phyloP scores from a whole-genome alignment of 2,888 invertebrate genomes.

The Vanessa cardui region DNA sequence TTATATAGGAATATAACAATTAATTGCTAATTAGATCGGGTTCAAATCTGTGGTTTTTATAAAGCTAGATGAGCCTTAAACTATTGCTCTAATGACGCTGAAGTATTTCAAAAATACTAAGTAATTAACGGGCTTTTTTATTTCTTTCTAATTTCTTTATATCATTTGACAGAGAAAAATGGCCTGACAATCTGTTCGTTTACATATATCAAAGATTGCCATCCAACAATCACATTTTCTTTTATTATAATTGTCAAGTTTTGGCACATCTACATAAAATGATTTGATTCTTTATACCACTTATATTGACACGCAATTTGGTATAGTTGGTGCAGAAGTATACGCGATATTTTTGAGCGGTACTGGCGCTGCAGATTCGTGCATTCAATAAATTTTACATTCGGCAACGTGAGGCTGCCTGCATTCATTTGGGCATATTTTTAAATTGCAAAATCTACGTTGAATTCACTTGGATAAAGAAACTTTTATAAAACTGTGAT shows the following conservation, averaged over 20 bases:
- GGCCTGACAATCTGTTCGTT: no score
- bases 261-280: neutral
- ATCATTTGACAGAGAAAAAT: no score
- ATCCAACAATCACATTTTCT: no score
- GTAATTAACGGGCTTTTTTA: no score
- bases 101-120: no score
- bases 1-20: no score
- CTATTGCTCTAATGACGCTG: no score
- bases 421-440: slow-evolving; percentile 23
- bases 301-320: slow-evolving; percentile 19
- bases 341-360: slow-evolving; percentile 24
- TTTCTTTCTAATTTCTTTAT: no score
- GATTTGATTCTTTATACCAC: slow-evolving; percentile 4
- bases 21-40: no score
- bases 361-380: slow-evolving; percentile 18
- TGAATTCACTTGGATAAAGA: slow-evolving; percentile 3
- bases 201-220: no score
- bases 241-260: neutral
- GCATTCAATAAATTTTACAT: slow-evolving; percentile 29
- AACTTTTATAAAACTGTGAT: slow-evolving; percentile 2
- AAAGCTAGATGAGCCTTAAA: no score
- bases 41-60: no score
- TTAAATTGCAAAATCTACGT: slow-evolving; percentile 23
- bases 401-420: slow-evolving; percentile 21
- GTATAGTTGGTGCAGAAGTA: slow-evolving; percentile 22